Evolutionary conservation across 2,113 vertebrate species (phyloP).

Genomic region (Stegostoma tigrinum): DNA sequence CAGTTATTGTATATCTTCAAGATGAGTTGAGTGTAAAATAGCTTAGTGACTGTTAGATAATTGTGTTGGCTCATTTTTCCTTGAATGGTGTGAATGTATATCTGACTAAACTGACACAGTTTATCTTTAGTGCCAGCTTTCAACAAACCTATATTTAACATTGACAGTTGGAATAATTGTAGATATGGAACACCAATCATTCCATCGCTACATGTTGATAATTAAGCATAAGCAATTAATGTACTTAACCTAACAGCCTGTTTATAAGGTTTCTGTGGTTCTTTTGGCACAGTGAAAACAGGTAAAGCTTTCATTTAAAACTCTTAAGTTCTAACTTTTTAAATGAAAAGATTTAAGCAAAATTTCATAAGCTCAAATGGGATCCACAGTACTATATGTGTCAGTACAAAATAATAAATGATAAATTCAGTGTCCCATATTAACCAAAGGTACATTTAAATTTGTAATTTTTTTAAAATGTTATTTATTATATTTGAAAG

Average conservation of each 20-base stretch:
- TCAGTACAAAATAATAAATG: not conserved
- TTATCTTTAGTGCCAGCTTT: not conserved
- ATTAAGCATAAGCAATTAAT: not conserved
- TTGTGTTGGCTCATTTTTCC: not conserved
- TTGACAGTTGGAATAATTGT: not conserved
- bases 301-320: not conserved
- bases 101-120: not conserved
- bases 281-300: not conserved
- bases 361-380: not conserved
- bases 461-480: not conserved
- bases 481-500: not conserved
- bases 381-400: not conserved
- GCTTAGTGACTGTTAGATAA: not conserved
- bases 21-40: not conserved
- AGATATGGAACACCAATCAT: not conserved
- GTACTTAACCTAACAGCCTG: no score
- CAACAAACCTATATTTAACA: not conserved
- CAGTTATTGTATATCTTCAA: not conserved
- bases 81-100: not conserved
- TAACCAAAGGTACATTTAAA: not conserved
- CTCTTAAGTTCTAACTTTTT: not conserved
- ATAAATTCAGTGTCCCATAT: not conserved
- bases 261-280: no score
- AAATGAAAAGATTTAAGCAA: not conserved
- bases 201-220: not conserved